Evolutionary conservation across 2,888 invertebrate species (phyloP), one percentile per base, ranked within the genome.

Genomic region (Atethmia centrago): DNA sequence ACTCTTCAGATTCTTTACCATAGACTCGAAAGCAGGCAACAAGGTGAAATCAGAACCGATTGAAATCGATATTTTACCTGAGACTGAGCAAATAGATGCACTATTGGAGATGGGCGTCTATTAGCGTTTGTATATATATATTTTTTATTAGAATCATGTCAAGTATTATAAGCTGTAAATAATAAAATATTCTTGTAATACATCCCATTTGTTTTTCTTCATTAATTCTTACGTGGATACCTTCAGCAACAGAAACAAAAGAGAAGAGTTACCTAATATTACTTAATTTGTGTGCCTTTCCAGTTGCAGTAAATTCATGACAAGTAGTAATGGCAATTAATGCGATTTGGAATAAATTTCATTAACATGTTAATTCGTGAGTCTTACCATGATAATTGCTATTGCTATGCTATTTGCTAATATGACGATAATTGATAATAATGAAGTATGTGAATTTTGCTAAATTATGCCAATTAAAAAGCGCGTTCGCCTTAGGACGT

Each of bases 1-100:
- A 82, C 87, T 97, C 61, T 97, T 97, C 88, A 90, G 96, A 82
- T 96, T 96, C 88, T 96, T 96, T 85, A 89, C 91, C 0, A 58
- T 96, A 40, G 94, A 95, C 68, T 87, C 92, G 45, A 95, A 93
- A 85, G 87, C 85, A 25, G 90, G 89, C 19, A 90, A 87, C 70
- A 92, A 90, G 71, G 56, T 92, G 1, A 93, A 94, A 71, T 84
- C 91, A 2, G 95, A 95, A 80, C 90, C 93, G 0, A 77, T 94
- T 3, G 95, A 95, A 87, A 94, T 96, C 55, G 96, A 96, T 74
- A 94, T 96, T 61, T 81, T 94, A 63, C 96, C 96, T 0, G 96
- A 96, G 88, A 95, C 93, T 84, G 96, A 96, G 90, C 95, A 96
- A 77, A 93, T 94, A 74, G 96, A 96, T 85, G 96, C 96, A 19